phyloP scores from a whole-genome alignment of 2,797 vertebrate species.

The Scyliorhinus canicula region DNA sequence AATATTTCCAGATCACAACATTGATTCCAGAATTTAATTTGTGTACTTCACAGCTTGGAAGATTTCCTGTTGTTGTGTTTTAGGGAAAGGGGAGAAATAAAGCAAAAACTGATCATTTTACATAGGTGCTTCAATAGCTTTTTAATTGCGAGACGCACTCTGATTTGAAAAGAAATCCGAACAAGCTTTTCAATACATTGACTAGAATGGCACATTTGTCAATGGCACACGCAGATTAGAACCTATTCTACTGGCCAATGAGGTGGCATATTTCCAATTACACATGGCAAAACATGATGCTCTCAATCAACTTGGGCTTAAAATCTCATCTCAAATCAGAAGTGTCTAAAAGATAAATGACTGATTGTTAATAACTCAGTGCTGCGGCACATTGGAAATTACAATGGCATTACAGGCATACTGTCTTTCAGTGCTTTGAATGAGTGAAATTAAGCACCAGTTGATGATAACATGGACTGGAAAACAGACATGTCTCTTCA shows the following conservation, averaged over 20 bases:
- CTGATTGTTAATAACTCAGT: slow-evolving; percentile 35
- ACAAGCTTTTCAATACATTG: not conserved
- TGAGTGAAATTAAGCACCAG: not conserved
- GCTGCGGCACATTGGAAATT: slow-evolving; percentile 25
- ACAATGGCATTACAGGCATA: slow-evolving; percentile 9
- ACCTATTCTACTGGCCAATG: not conserved
- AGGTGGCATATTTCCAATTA: not conserved
- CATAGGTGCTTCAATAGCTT: not conserved
- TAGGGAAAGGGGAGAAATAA: not conserved
- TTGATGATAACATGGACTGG: not conserved
- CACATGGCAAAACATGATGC: not conserved
- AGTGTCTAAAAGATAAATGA: slow-evolving; percentile 33
- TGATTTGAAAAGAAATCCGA: slow-evolving; percentile 3
- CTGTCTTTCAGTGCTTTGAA: slow-evolving; percentile 9
- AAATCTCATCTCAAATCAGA: slow-evolving; percentile 34
- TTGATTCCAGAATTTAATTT: not conserved
- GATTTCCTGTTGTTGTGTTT: not conserved
- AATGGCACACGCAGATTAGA: not conserved
- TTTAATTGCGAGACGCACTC: not conserved
- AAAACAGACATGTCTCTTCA: not conserved
- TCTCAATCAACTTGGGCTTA: slow-evolving; percentile 30
- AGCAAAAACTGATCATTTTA: not conserved
- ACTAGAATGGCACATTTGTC: slow-evolving; percentile 6
- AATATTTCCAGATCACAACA: not conserved
- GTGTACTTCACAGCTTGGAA: not conserved